These are phyloP conservation scores for Aphelenchoides avenae DNA, from an alignment of 1,140 invertebrate species.

Conservation along the genomic window DNA sequence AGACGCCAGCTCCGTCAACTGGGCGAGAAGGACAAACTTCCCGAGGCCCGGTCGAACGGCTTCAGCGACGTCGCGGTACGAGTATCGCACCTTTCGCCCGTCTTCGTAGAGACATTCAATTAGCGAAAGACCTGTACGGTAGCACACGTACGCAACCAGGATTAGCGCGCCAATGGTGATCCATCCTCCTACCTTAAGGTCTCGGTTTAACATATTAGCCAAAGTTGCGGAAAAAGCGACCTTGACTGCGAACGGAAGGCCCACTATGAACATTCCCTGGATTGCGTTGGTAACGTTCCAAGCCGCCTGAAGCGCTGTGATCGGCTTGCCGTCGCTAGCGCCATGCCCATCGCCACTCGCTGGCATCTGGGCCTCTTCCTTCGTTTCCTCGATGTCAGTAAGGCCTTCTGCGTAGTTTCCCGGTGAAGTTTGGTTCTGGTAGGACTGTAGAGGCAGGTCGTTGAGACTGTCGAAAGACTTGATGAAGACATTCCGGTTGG, in stretches of 20 bases:
- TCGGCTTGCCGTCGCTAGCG: constrained; percentile 63
- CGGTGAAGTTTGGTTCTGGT: constrained; percentile 28
- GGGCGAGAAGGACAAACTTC: constrained; percentile 68
- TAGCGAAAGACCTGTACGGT: constrained; percentile 91
- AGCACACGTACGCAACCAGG: constrained; percentile 94
- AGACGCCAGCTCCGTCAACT: constrained; percentile 96
- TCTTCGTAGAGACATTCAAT: constrained; percentile 95
- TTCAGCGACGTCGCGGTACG: constrained; percentile 90
- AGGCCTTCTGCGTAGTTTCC: too few relatives aligned
- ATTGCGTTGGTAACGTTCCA: constrained; percentile 99
- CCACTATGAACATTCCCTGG: constrained; percentile 99
- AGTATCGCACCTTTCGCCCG: constrained; percentile 74
- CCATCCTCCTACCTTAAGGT: constrained; percentile 82
- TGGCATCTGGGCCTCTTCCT: too few relatives aligned
- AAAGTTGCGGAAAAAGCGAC: constrained; percentile 14
- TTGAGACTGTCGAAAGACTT: constrained; percentile 39
- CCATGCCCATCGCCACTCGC: too few relatives aligned
- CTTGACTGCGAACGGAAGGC: constrained; percentile 86
- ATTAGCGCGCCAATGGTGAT: constrained; percentile 97
- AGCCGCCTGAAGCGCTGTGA: constrained; percentile 95
- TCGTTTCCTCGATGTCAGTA: too few relatives aligned
- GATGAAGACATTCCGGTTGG: constrained; percentile 50
- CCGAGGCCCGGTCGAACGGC: constrained; percentile 65
- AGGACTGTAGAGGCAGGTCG: constrained; percentile 18
- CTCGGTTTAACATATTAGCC: not conserved